Base-by-base conservation (phyloP, 2,888 invertebrate genomes). In the Eupithecia vulgata region DNA sequence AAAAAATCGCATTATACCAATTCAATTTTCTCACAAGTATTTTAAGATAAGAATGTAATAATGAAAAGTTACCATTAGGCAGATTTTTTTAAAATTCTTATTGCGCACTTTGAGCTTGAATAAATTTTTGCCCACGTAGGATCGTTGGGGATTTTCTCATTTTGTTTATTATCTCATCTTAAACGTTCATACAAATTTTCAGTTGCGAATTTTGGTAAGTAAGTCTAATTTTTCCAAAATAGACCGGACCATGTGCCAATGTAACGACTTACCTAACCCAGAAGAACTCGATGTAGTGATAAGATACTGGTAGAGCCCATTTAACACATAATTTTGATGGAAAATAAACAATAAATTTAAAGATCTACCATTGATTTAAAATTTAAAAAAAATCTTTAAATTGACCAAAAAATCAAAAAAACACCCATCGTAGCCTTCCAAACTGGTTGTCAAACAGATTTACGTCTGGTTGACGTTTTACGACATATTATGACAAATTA, bases 281-380 rank as follows among this genome's bases (percentile, higher is more conserved):
- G 65, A 66, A 76, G 70, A 69, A 42, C n/a, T 52, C 68, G 70
- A 67, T 67, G 67, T 42, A 68, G 25, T 15, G 57, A 61, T 70
- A 57, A 62, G 37, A 40, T 65, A 30, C 13, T 70, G 45, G 25
- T 69, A 71, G 66, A 68, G 21, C 13, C 68, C 45, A 61, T 75
- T 42, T 64, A 79, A 79, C 76, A 77, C 71, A 78, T 77, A 79
- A 80, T 79, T 78, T 78, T 37, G 74, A 69, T 25, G 67, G 66
- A 75, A 64, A 75, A 68, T 75, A 70, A 72, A 79, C 77, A 72
- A 72, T 78, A 79, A 79, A 76, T 80, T 81, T 70, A 72, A 57
- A 57, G n/a, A 37, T 37, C 3, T 61, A 75, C 34, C 52, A 45
- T 57, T 57, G 25, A 57, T 25, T 57, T 25, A 57, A 25, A 64